These are phyloP conservation scores for Cryptoleucopteryx plumbea DNA, from an alignment of 2,113 vertebrate species.

Conservation along the genomic window DNA sequence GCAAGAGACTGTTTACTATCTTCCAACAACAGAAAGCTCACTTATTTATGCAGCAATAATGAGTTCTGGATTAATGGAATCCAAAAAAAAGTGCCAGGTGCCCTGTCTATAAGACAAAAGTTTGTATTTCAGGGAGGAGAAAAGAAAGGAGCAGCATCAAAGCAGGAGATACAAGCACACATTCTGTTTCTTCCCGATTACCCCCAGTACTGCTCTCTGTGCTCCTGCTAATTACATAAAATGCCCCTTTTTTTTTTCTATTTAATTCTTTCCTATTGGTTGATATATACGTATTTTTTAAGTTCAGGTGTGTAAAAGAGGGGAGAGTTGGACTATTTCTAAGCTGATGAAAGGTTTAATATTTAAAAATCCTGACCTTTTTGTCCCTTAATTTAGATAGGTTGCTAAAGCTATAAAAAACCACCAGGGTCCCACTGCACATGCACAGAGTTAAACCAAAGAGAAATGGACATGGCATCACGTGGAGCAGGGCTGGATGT, in stretches of 20 bases:
- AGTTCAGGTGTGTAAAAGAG: background rate
- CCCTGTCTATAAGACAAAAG: background rate
- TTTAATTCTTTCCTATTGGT: background rate
- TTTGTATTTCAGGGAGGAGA: background rate
- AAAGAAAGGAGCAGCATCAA: background rate
- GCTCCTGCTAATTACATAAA: background rate
- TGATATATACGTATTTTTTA: background rate
- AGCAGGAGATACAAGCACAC: background rate
- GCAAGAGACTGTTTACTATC: background rate
- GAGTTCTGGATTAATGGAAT: background rate
- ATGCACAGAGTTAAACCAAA: background rate
- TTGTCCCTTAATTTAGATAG: background rate
- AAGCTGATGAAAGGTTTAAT: background rate
- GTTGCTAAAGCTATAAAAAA: background rate
- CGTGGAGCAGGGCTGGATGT: background rate
- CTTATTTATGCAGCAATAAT: background rate
- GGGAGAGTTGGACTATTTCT: background rate
- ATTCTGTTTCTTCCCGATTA: background rate
- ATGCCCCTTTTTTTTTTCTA: background rate
- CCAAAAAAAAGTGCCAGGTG: background rate
- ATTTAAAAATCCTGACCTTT: background rate
- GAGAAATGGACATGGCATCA: fast-evolving
- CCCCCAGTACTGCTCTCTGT: background rate
- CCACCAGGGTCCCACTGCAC: background rate
- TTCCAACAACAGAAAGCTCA: background rate